A percentile compares a stretch with the other conserved stretches of the same genome.
phyloP scores from a whole-genome alignment of 2,113 vertebrate genomes.

The Myodes glareolus region DNA sequence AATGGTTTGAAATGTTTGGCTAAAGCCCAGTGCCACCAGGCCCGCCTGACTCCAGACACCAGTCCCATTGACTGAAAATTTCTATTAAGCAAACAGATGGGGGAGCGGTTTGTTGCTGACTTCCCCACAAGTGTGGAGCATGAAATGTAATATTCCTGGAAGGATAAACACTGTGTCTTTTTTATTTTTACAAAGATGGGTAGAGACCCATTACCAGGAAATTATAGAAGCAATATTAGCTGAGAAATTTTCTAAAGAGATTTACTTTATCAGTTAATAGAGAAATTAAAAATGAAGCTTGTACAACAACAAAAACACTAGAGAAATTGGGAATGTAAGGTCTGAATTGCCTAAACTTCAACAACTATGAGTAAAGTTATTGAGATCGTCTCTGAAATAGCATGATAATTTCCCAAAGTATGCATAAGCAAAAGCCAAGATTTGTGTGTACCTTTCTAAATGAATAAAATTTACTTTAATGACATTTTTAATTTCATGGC shows the following conservation, averaged over 20 bases:
- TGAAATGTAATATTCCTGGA: neutral
- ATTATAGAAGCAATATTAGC: neutral
- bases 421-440: neutral
- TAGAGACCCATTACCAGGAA: neutral
- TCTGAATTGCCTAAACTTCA: conserved; percentile 18
- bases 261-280: neutral
- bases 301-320: neutral
- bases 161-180: neutral
- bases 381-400: neutral
- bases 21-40: conserved; percentile 67
- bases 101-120: conserved; percentile 4
- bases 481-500: neutral
- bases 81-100: conserved; percentile 51
- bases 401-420: neutral
- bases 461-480: neutral
- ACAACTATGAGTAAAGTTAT: neutral
- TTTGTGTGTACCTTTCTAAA: neutral
- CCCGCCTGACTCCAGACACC: conserved; percentile 42
- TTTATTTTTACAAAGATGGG: neutral
- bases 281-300: conserved; percentile 14
- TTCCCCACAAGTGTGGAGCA: conserved; percentile 34
- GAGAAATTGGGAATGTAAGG: neutral
- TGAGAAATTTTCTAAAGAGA: neutral
- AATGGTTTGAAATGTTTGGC: conserved; percentile 65
- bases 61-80: conserved; percentile 51